Evolutionary conservation across 2,888 invertebrate species (phyloP).

Genomic region (Drosophila pseudotalamancana): DNA sequence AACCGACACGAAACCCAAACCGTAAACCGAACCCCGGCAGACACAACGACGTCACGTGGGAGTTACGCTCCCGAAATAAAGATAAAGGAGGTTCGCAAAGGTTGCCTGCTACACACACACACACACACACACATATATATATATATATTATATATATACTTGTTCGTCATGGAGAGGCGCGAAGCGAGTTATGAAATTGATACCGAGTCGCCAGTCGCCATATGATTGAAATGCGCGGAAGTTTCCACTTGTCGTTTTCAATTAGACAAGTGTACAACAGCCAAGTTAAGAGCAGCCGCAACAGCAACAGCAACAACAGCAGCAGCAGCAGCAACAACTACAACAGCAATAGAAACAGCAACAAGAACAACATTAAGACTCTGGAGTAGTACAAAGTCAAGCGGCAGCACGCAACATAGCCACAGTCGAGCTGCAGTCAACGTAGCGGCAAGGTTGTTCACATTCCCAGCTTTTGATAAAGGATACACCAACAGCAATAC

Average conservation of each 20-base stretch:
- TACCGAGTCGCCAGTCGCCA: slow-evolving; percentile 41
- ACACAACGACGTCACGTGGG: slow-evolving; percentile 17
- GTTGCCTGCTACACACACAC: slow-evolving; percentile 2
- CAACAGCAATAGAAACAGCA: slow-evolving; percentile 1
- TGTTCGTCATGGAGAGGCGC: slow-evolving; percentile 20
- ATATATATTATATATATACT: neutral
- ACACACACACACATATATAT: neutral
- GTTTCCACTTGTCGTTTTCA: slow-evolving; percentile 68
- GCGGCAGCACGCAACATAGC: slow-evolving; percentile 18
- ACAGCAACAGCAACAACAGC: neutral
- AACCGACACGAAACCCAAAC: neutral
- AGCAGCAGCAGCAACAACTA: neutral
- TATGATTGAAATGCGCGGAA: slow-evolving; percentile 69
- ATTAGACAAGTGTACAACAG: slow-evolving; percentile 56
- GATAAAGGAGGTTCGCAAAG: neutral
- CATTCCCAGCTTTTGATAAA: neutral
- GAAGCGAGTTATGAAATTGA: slow-evolving; percentile 65
- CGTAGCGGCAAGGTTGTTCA: slow-evolving; percentile 31
- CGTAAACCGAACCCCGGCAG: neutral
- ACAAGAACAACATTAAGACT: neutral
- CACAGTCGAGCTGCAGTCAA: slow-evolving; percentile 39
- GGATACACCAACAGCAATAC: slow-evolving; percentile 1
- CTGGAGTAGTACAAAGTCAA: slow-evolving; percentile 38
- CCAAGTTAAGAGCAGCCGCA: slow-evolving; percentile 4
- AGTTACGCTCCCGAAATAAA: neutral